phyloP scores from a whole-genome alignment of 2,113 vertebrate genomes.

The Apodemus speciosus region DNA sequence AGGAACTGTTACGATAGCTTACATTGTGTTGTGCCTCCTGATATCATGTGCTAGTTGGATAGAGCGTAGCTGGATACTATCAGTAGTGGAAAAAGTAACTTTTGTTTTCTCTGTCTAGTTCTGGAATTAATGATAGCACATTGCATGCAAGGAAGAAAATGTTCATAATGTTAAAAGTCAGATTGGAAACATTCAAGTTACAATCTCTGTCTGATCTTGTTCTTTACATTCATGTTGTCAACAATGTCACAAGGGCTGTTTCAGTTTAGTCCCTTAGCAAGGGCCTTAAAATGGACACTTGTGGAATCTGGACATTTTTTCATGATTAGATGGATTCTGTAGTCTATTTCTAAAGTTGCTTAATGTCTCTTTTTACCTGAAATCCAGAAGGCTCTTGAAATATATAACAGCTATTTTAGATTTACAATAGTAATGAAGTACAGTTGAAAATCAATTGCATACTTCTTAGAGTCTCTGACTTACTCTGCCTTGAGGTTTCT shows the following conservation, averaged over 20 bases:
- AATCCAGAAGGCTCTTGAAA: slow-evolving; percentile 18
- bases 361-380: slow-evolving; percentile 1
- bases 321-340: neutral
- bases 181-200: neutral
- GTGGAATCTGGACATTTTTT: neutral
- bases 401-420: neutral
- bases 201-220: neutral
- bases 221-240: neutral
- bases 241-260: neutral
- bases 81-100: neutral
- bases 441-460: neutral
- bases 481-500: neutral
- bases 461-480: neutral
- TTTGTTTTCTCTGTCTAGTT: slow-evolving; percentile 7
- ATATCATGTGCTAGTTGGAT: neutral
- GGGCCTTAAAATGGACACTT: neutral
- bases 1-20: neutral
- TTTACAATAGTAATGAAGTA: neutral
- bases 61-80: neutral
- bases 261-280: neutral
- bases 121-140: slow-evolving; percentile 18
- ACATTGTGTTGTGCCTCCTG: neutral
- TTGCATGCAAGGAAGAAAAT: neutral
- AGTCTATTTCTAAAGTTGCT: neutral
- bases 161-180: neutral